Evolutionary conservation across 2,888 invertebrate genomes (phyloP).

Genomic region (Cactoblastis cactorum): DNA sequence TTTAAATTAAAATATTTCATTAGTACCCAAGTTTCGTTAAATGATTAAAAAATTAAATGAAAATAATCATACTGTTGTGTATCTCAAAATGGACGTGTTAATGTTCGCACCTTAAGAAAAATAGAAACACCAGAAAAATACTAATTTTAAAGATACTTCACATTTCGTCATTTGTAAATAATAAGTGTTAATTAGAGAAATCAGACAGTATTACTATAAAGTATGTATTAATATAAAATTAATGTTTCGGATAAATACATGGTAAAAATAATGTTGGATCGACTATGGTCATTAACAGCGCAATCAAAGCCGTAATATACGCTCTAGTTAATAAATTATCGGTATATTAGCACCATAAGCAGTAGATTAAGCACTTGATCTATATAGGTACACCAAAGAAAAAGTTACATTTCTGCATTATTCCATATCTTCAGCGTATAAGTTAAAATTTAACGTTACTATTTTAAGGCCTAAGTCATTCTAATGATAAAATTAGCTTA

Average conservation of each 20-base stretch:
- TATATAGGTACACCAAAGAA: conserved; percentile 1
- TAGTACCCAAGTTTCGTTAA: too few relatives aligned
- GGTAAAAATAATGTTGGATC: background rate
- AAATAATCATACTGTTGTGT: too few relatives aligned
- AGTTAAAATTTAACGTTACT: background rate
- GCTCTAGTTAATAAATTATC: background rate
- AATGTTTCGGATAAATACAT: background rate
- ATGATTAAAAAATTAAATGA: too few relatives aligned
- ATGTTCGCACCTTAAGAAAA: background rate
- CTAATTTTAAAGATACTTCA: background rate
- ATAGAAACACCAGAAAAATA: background rate
- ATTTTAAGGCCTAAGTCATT: conserved; percentile 37
- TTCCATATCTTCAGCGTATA: background rate
- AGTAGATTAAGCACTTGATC: conserved; percentile 1
- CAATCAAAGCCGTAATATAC: conserved; percentile 4
- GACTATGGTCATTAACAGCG: conserved; percentile 8
- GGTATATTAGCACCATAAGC: conserved; percentile 16
- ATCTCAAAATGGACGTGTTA: too few relatives aligned
- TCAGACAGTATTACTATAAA: background rate
- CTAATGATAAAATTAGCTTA: conserved; percentile 16
- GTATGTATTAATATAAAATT: background rate
- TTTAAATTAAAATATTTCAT: too few relatives aligned
- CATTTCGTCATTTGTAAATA: background rate
- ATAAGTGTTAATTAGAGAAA: background rate
- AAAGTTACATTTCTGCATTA: background rate